phyloP scores from a whole-genome alignment of 2,888 invertebrate species.

The Scotopteryx bipunctaria region DNA sequence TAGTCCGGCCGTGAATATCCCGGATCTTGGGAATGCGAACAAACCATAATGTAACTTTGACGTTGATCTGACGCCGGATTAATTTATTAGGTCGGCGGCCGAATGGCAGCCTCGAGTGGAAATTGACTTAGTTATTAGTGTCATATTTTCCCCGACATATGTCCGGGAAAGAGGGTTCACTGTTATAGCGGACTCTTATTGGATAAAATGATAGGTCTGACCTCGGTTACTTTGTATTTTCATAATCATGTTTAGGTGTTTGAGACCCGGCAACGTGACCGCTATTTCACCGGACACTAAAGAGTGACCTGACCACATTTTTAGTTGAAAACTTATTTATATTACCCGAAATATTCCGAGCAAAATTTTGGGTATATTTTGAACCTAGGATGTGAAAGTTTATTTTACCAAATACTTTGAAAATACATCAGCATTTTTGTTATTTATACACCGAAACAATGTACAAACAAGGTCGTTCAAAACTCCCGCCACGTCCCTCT shows the following conservation, averaged over 20 bases:
- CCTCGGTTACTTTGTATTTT: conserved; percentile 36
- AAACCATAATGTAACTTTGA: conserved; percentile 58
- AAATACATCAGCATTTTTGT: conserved; percentile 16
- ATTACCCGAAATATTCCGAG: background rate
- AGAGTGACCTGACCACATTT: conserved; percentile 16
- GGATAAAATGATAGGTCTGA: conserved; percentile 39
- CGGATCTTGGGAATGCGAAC: conserved; percentile 27
- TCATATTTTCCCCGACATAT: conserved; percentile 63
- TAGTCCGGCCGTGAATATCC: conserved; percentile 26
- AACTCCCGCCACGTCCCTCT: conserved; percentile 31
- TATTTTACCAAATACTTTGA: background rate
- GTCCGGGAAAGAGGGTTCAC: conserved; percentile 51
- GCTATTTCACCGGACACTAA: conserved; percentile 12
- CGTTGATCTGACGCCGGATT: conserved; percentile 72
- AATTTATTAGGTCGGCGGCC: conserved; percentile 64
- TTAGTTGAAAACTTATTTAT: conserved; percentile 19
- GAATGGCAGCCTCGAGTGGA: conserved; percentile 53
- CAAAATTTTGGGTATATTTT: conserved; percentile 4
- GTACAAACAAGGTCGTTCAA: conserved; percentile 29
- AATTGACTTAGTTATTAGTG: conserved; percentile 68
- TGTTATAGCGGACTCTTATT: conserved; percentile 45
- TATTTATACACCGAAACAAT: conserved; percentile 13
- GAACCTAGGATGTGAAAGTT: background rate
- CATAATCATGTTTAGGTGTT: conserved; percentile 34
- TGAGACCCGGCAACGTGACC: conserved; percentile 20